phyloP scores from a whole-genome alignment of 2,888 invertebrate species.

The Noctua janthina region DNA sequence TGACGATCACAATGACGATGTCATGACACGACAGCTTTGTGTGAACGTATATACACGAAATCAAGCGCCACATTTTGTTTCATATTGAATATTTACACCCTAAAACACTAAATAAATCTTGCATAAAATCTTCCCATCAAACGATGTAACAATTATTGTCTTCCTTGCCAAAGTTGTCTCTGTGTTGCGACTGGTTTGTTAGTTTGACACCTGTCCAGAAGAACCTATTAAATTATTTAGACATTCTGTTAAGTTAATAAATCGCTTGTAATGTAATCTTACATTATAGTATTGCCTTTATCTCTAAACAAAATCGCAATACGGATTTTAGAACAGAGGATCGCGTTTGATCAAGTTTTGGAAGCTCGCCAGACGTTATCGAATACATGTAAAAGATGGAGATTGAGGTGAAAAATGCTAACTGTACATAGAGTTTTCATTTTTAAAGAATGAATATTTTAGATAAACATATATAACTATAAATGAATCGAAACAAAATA shows the following conservation, averaged over 20 bases:
- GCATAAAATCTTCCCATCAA: background rate
- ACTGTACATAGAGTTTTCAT: slow-evolving; percentile 52
- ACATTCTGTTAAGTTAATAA: background rate
- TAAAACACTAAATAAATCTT: background rate
- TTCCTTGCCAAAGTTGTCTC: background rate
- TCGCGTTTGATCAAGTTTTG: slow-evolving; percentile 72
- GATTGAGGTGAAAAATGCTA: slow-evolving; percentile 83
- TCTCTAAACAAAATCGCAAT: slow-evolving; percentile 65
- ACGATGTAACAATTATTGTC: background rate
- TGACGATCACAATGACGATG: background rate
- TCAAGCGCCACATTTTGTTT: background rate
- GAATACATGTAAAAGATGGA: slow-evolving; percentile 85
- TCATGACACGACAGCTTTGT: background rate
- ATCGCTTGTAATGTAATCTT: background rate
- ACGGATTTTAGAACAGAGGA: slow-evolving; percentile 64
- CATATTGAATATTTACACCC: background rate
- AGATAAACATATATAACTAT: background rate
- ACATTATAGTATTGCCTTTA: slow-evolving; percentile 38
- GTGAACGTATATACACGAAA: background rate
- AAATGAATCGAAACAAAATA: too few species aligned
- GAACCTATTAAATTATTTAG: background rate
- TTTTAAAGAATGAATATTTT: slow-evolving; percentile 57
- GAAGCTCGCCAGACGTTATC: slow-evolving; percentile 83
- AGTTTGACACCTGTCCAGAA: background rate
- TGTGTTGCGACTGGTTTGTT: background rate